Conservation (phyloP, 2,797 vertebrate species). For the Bovichtus variegatus region DNA sequence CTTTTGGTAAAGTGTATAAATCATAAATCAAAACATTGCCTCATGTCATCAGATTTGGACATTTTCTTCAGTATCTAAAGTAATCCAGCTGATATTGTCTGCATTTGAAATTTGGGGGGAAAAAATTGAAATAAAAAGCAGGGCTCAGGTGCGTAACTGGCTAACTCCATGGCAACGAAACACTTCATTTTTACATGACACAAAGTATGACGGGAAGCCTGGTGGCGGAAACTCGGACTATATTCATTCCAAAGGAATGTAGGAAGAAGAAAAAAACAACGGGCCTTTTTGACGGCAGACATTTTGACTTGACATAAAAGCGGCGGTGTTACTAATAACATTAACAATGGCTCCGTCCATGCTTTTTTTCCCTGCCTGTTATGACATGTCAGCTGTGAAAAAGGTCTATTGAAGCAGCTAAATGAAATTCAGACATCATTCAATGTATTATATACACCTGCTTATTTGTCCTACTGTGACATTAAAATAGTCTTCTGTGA, state of each 20-base stretch:
- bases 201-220: background rate
- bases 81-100: background rate
- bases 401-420: background rate
- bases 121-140: background rate
- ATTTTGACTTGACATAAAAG: conserved; percentile 5
- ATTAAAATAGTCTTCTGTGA: background rate
- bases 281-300: background rate
- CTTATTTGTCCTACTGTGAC: background rate
- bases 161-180: background rate
- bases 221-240: background rate
- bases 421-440: background rate
- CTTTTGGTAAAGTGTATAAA: background rate
- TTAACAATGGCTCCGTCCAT: background rate
- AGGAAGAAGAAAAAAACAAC: background rate
- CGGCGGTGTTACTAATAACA: background rate
- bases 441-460: background rate
- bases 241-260: background rate
- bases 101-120: background rate
- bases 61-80: background rate
- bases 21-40: background rate
- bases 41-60: background rate
- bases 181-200: background rate
- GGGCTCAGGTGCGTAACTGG: background rate
- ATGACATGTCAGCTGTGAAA: background rate
- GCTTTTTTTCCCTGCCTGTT: background rate